Conservation (phyloP, 2,797 vertebrate species). For the Eulemur rubriventer region DNA sequence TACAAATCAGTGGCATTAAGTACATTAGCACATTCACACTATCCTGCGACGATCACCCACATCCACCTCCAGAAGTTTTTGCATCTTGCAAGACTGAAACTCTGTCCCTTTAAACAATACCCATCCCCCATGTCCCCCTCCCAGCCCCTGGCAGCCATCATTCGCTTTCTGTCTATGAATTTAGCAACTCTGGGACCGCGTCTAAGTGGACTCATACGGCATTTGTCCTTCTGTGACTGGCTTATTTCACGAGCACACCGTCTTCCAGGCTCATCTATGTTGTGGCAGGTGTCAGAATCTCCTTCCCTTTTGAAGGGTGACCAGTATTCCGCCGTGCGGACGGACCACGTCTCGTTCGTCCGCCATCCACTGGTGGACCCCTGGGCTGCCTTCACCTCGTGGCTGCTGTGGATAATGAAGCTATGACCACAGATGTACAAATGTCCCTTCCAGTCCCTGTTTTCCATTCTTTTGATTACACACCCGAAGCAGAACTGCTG, state of each 20-base stretch:
- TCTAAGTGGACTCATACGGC: fast-evolving
- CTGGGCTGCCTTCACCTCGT: fast-evolving
- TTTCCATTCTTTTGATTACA: fast-evolving
- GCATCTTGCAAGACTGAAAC: too few relatives aligned
- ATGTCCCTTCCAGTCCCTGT: fast-evolving
- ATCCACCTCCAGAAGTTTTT: background rate
- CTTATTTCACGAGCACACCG: fast-evolving
- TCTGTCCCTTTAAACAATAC: fast-evolving
- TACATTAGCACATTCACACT: fast-evolving
- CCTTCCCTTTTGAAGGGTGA: background rate
- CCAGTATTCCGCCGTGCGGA: fast-evolving
- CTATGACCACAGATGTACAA: fast-evolving
- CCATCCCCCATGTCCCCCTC: fast-evolving
- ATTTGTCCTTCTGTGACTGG: background rate
- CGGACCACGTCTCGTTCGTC: fast-evolving
- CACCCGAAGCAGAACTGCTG: fast-evolving
- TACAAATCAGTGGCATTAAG: fast-evolving
- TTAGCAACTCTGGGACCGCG: background rate
- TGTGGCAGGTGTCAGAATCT: fast-evolving
- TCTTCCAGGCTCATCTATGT: fast-evolving
- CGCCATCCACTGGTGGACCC: fast-evolving
- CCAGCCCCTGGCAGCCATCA: background rate
- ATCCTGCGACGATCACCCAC: fast-evolving
- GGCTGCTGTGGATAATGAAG: fast-evolving
- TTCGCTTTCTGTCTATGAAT: background rate